Base-by-base conservation (phyloP, 2,888 invertebrate species). In the Ectobius pallidus region DNA sequence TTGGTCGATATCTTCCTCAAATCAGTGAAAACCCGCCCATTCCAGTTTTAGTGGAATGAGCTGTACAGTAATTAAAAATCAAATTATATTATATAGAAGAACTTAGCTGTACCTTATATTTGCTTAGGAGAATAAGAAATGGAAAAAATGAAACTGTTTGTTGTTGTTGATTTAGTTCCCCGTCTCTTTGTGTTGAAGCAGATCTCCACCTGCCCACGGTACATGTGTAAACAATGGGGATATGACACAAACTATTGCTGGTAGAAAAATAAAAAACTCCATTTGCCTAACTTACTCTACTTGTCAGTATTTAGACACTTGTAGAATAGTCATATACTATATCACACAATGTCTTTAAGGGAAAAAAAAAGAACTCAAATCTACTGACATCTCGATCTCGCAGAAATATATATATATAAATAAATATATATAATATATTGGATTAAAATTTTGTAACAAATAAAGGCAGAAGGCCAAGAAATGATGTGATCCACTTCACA, bases 11-110 rank as follows among this genome's bases (percentile, higher is more conserved):
- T 69, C 49, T 69, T 49, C 70, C 70, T 49, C 49, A 75, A 73
- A 75, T 30, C 55, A 68, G 14, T 46, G 22, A 72, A 63, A 72
- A 75, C 75, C 75, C 78, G 76, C 78, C 77, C 79, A 80, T 83
- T 83, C 83, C 84, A 84, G 84, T 84, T 85, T 84, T 84, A 85
- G 80, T 84, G 84, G 83, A 80, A 80, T 79, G 80, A 72, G 78
- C 77, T 81, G 80, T 80, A 81, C 80, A 80, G 79, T 79, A 79
- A 80, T 77, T 79, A 77, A 62, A 74, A 73, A 73, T 70, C 62
- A 67, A 75, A 71, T 46, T 52, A 74, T 74, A 71, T 71, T 62
- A 63, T 62, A 63, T 69, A 74, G 67, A 42, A 63, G 55, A 7
- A 62, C 34, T 63, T 75, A 73, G 71, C 70, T 75, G 73, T 75